Base-by-base conservation (phyloP, 1,140 invertebrate species). In the Macrostomum lignano region DNA sequence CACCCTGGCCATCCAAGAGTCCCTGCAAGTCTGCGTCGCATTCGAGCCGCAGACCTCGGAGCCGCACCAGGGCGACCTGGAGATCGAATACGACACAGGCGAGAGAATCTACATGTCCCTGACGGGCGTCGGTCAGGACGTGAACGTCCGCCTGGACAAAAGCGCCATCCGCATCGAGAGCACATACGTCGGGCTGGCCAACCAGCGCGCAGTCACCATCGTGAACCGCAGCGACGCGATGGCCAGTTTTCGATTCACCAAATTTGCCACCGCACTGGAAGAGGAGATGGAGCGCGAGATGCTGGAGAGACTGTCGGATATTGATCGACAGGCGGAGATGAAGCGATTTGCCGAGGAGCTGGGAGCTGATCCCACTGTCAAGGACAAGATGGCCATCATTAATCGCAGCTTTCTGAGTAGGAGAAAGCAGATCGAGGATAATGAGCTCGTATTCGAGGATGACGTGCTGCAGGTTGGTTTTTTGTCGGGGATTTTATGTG, bases 181-280 rank as follows among this genome's bases (percentile, higher is more conserved):
- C 40, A 59, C 55, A 7, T 59, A 44, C 37, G 46, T 58, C n/a
- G 49, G 50, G 13, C 51, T 58, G 54, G 47, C 49, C 24, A 53
- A 49, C 39, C 48, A 57, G 33, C 45, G 53, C 30, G 55, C 44
- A 7, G 43, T 56, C 2, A 47, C 43, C 7, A 50, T 59, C 24
- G 42, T 37, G 39, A 59, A 59, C 38, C 41, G 50, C 19, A 47
- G 47, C 21, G 42, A 52, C 40, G 44, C 55, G 17, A 50, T 56
- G 21, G 48, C 50, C 22, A 48, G 54, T 33, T 59, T 53, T 37
- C 36, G 44, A 24, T 59, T 54, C 54, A 52, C 45, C 24, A 46
- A 47, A 40, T 56, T 47, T 45, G 50, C 53, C 21, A 59, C 49
- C 3, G 37, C 42, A 19, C 45, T 49, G 32, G 49, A 55, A 32